Percentiles rank a stretch among this genome's conserved stretches.
Conservation (phyloP, 1,140 invertebrate species). For the Drosophila murphyi region DNA sequence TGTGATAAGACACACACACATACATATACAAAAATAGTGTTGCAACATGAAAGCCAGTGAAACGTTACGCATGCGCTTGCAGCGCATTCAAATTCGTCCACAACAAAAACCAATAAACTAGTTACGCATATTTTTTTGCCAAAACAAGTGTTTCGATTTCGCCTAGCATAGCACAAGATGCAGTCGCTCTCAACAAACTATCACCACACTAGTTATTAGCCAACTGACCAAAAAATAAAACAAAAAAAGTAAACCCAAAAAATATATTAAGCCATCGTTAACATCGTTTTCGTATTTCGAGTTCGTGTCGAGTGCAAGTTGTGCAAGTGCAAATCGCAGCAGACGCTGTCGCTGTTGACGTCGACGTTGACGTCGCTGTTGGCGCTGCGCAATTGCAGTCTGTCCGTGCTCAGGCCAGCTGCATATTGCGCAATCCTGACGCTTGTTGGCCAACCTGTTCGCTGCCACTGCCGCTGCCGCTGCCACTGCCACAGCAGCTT, state of each 20-base stretch:
- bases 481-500: neutral
- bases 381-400: conserved; percentile 51
- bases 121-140: neutral
- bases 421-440: conserved; percentile 77
- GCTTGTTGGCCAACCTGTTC: conserved; percentile 67
- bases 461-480: neutral
- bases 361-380: conserved; percentile 14
- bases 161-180: conserved; percentile 27
- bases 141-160: conserved; percentile 8
- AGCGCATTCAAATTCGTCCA: conserved; percentile 49
- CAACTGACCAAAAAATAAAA: conserved; percentile 64
- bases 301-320: conserved; percentile 54
- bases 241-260: conserved; percentile 5
- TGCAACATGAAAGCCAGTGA: conserved; percentile 75
- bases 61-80: conserved; percentile 70
- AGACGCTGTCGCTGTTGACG: conserved; percentile 19
- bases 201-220: conserved; percentile 64
- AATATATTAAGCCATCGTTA: conserved; percentile 43
- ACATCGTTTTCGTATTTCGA: conserved; percentile 21
- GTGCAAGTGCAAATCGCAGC: conserved; percentile 61
- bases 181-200: conserved; percentile 56
- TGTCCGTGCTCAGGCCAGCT: conserved; percentile 51
- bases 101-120: conserved; percentile 39
- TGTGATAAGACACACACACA: conserved; percentile 37
- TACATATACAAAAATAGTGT: conserved; percentile 34